phyloP scores from a whole-genome alignment of 2,888 invertebrate genomes.

The Polydrusus pterygomalis region DNA sequence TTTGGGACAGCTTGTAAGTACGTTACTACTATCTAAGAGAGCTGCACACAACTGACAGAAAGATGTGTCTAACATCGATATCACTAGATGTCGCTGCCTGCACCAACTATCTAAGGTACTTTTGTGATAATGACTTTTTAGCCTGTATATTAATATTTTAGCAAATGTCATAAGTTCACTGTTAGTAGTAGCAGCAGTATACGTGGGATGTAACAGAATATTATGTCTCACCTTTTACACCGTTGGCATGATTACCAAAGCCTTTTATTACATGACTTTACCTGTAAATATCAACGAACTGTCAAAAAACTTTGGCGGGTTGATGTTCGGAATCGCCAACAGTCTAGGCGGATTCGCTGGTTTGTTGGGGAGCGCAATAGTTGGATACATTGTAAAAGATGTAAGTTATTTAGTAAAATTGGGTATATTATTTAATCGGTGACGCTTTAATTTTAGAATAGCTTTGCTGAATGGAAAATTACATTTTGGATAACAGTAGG shows the following conservation, averaged over 20 bases:
- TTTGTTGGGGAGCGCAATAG: slow-evolving; percentile 75
- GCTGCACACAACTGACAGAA: too few relatives aligned
- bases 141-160: slow-evolving; percentile 64
- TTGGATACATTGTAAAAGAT: slow-evolving; percentile 77
- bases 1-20: slow-evolving; percentile 49
- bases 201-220: slow-evolving; percentile 76
- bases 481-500: slow-evolving; percentile 86
- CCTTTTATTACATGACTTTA: slow-evolving; percentile 79
- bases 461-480: slow-evolving; percentile 80
- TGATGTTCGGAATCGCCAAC: slow-evolving; percentile 77
- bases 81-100: too few relatives aligned
- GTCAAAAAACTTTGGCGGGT: slow-evolving; percentile 77
- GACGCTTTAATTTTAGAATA: slow-evolving; percentile 76
- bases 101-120: too few relatives aligned
- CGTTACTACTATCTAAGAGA: too few relatives aligned
- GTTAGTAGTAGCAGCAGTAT: slow-evolving; percentile 78
- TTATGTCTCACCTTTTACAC: slow-evolving; percentile 75
- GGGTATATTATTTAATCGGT: too few relatives aligned
- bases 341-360: slow-evolving; percentile 77
- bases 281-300: slow-evolving; percentile 79
- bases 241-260: slow-evolving; percentile 78
- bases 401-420: slow-evolving; percentile 71
- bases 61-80: too few relatives aligned
- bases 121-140: too few relatives aligned
- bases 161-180: slow-evolving; percentile 78